Percentiles rank a stretch among this genome's conserved stretches.
Conservation (phyloP, 2,888 invertebrate genomes). For the Aradus depressus region DNA sequence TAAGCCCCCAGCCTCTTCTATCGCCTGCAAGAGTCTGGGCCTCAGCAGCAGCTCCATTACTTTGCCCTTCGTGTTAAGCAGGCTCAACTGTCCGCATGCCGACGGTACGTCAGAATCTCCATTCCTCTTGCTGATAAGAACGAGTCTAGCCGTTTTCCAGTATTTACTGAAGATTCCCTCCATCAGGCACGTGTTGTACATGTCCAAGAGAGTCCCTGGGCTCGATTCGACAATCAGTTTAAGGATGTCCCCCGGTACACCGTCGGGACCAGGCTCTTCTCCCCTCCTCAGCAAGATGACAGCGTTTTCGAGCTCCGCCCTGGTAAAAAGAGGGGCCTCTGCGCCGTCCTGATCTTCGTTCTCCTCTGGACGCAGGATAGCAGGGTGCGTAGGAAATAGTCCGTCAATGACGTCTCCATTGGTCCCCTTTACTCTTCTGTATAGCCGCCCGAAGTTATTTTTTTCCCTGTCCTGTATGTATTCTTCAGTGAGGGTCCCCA, state of each 20-base stretch:
- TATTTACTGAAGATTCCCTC: slow-evolving; percentile 9
- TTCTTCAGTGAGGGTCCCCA: no score
- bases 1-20: slow-evolving; percentile 26
- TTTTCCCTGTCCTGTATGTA: no score
- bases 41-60: slow-evolving; percentile 31
- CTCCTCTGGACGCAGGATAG: background rate
- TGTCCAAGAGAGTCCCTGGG: slow-evolving; percentile 15
- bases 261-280: slow-evolving; percentile 19
- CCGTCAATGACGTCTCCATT: slow-evolving; percentile 6
- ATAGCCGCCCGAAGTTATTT: no score
- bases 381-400: slow-evolving; percentile 11
- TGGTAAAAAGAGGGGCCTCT: slow-evolving; percentile 18
- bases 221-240: slow-evolving; percentile 1
- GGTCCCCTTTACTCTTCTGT: no score
- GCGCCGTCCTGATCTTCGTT: background rate
- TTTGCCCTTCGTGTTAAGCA: slow-evolving; percentile 19
- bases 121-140: slow-evolving; percentile 15
- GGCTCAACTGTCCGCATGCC: slow-evolving; percentile 12
- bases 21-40: slow-evolving; percentile 26
- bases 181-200: slow-evolving; percentile 17
- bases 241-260: slow-evolving; percentile 10
- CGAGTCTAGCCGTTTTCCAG: slow-evolving; percentile 17
- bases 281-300: slow-evolving; percentile 14
- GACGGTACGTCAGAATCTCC: slow-evolving; percentile 13
- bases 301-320: slow-evolving; percentile 14